Base-by-base conservation (phyloP, 2,113 vertebrate genomes). In the Caranx melampygus region DNA sequence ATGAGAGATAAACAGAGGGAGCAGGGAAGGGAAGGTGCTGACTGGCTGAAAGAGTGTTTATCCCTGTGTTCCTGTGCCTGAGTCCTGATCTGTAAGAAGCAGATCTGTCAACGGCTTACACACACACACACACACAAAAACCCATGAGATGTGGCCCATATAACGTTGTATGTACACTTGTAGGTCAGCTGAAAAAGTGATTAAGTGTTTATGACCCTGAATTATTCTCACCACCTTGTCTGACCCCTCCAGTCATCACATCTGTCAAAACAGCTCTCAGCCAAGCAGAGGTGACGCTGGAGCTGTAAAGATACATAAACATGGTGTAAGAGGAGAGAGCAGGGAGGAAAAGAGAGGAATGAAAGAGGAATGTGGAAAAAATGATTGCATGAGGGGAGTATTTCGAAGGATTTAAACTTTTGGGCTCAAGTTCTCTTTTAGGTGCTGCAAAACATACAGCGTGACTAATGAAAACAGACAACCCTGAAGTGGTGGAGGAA, bases 21-120 rank as follows among this genome's bases (percentile, higher is more conserved):
- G 6, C 12, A 54, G 64, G 60, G 44, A 83, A 67, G 51, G 44
- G 67, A 60, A 80, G 66, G 69, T 57, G 86, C 37, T 81, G 81
- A 75, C 8, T 34, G 35, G 35, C 57, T 51, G 58, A 65, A 67
- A 11, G 12, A 35, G 3, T 74, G 58, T 79, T 75, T 78, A 66
- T 81, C 35, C 74, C 73, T 79, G 73, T 12, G 60, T 45, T 79
- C 13, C 26, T 15, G 13, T 26, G 21, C 60, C 8, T 70, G 44
- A 3, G 37, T 47, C 54, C 7, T 55, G 31, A 58, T 82, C 35
- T 63, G 66, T 26, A 20, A 63, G 12, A 37, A 16, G 20, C 1
- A 33, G 55, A 62, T 20, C 47, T 76, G 52, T 78, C 62, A 62
- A 14, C 57, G 8, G 4, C 37, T 8, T 8, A 18, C 47, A 20